These are phyloP conservation scores for Gambelia wislizenii DNA, from an alignment of 2,797 vertebrate species.

Conservation along the genomic window DNA sequence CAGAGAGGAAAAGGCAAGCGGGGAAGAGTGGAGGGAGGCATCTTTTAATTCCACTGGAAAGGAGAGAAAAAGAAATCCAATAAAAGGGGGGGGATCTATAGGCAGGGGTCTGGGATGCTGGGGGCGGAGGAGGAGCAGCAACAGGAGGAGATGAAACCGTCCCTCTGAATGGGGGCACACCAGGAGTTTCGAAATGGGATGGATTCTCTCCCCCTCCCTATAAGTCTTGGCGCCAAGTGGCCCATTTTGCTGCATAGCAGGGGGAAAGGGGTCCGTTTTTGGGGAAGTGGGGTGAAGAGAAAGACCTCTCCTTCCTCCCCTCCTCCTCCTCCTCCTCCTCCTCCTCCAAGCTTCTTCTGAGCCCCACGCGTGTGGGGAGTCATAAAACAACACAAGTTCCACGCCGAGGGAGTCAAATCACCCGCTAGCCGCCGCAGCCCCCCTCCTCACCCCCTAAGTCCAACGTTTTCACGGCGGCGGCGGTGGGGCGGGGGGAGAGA, in stretches of 20 bases:
- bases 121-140: too few species aligned
- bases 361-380: neutral
- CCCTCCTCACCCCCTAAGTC: neutral
- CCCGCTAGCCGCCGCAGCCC: neutral
- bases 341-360: neutral
- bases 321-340: neutral
- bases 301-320: neutral
- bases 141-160: neutral
- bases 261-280: neutral
- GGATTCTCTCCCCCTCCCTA: neutral
- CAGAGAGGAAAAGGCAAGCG: neutral
- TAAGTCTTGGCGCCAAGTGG: neutral
- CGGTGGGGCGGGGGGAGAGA: too few species aligned
- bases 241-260: neutral
- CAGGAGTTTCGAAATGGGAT: conserved; percentile 52
- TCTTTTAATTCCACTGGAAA: neutral
- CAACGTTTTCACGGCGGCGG: neutral
- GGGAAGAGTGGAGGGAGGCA: too few species aligned
- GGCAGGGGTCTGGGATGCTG: neutral
- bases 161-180: neutral
- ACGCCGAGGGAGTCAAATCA: too few species aligned
- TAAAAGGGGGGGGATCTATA: neutral
- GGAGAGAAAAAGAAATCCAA: neutral
- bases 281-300: too few species aligned
- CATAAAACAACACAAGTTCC: too few species aligned